Conservation (phyloP, 2,113 vertebrate genomes). For the Chamaetylas fuelleborni region DNA sequence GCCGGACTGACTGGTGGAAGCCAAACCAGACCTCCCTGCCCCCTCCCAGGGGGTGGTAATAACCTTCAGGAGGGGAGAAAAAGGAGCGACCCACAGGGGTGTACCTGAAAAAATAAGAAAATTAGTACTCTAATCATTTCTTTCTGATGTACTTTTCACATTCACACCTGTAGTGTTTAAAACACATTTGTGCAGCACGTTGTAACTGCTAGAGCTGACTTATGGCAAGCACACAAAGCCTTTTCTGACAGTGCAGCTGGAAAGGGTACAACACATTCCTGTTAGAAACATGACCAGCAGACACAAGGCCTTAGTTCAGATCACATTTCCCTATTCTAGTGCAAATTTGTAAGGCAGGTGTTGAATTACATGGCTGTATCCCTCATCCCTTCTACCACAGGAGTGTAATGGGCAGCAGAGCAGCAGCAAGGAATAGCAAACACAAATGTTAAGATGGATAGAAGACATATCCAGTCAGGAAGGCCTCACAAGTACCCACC, state of each 20-base stretch:
- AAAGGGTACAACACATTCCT: not conserved
- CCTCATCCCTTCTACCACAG: not conserved
- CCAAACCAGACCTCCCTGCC: slow-evolving; percentile 98
- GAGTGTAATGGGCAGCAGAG: not conserved
- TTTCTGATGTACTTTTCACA: not conserved
- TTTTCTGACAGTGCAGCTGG: not conserved
- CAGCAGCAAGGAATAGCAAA: not conserved
- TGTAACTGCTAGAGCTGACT: not conserved
- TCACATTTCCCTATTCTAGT: slow-evolving; percentile 46
- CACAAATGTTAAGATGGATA: not conserved
- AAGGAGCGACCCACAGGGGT: slow-evolving; percentile 97
- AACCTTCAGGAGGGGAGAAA: slow-evolving; percentile 97
- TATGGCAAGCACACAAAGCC: not conserved
- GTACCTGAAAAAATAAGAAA: slow-evolving; percentile 77
- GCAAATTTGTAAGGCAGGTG: slow-evolving; percentile 22
- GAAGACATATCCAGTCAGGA: not conserved
- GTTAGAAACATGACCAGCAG: slow-evolving; percentile 47
- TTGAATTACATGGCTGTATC: slow-evolving; percentile 19
- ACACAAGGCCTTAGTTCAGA: not conserved
- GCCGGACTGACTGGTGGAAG: slow-evolving; percentile 97
- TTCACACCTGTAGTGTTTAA: not conserved
- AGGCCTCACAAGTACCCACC: slow-evolving; percentile 71
- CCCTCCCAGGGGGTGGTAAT: slow-evolving; percentile 97
- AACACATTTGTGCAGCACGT: not conserved
- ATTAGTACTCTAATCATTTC: not conserved